Percentiles rank a stretch among this genome's conserved stretches.
Evolutionary conservation across 1,140 invertebrate genomes (phyloP).

Genomic region (Ephestia elutella): DNA sequence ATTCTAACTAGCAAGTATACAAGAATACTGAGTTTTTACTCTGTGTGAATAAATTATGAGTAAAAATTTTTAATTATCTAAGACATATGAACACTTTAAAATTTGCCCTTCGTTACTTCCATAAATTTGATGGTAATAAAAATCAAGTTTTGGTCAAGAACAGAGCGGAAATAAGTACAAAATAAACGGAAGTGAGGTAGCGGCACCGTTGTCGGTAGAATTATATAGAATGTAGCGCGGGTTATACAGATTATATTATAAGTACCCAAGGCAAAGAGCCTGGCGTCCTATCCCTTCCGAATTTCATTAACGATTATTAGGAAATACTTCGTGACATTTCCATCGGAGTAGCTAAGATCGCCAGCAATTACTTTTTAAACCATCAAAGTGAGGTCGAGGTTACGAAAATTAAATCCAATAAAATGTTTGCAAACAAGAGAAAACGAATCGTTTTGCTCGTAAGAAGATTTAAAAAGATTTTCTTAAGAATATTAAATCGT

Average conservation of each 20-base stretch:
- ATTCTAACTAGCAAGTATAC: too few species aligned
- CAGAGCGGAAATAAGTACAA: slow-evolving; percentile 28
- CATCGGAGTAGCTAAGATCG: slow-evolving; percentile 4
- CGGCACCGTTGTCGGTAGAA: slow-evolving; percentile 8
- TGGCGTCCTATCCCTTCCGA: slow-evolving; percentile 12
- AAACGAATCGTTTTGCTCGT: background rate
- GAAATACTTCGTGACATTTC: slow-evolving; percentile 4
- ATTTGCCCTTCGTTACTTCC: background rate
- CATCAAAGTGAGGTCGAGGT: slow-evolving; percentile 8
- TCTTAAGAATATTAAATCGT: background rate
- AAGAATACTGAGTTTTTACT: too few species aligned
- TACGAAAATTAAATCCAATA: slow-evolving; percentile 9
- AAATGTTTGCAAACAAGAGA: slow-evolving; percentile 4
- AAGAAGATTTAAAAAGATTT: background rate
- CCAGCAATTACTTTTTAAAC: slow-evolving; percentile 11
- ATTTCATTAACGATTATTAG: slow-evolving; percentile 16
- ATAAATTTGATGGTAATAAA: slow-evolving; percentile 12
- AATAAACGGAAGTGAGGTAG: slow-evolving; percentile 30
- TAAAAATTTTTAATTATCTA: too few species aligned
- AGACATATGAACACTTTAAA: too few species aligned
- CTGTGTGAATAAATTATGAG: too few species aligned
- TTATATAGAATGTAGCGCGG: slow-evolving; percentile 20
- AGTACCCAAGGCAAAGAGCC: slow-evolving; percentile 22
- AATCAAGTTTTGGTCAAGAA: slow-evolving; percentile 29
- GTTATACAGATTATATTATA: slow-evolving; percentile 8